phyloP scores from a whole-genome alignment of 2,797 vertebrate genomes.

The Tinamus major region DNA sequence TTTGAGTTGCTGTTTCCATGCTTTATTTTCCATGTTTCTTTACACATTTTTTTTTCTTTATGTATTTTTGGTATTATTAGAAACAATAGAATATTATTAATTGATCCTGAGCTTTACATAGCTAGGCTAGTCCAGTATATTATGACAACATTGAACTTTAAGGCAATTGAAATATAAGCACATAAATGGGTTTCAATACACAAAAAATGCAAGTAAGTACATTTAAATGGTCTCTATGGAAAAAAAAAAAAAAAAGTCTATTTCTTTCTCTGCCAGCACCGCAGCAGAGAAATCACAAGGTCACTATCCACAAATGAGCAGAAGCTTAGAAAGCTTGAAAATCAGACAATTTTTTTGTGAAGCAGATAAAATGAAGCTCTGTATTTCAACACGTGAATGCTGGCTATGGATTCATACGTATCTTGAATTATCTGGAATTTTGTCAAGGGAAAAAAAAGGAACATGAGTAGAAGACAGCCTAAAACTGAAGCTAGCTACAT shows the following conservation, averaged over 20 bases:
- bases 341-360: not conserved
- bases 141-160: rapidly evolving
- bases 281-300: not conserved
- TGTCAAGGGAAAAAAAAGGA: not conserved
- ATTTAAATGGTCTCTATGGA: not conserved
- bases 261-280: not conserved
- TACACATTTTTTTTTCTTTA: not conserved
- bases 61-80: not conserved
- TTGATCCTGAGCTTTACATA: not conserved
- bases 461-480: not conserved
- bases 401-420: not conserved
- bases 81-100: not conserved
- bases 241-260: not conserved
- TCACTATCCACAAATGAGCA: not conserved
- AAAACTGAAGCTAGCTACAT: not conserved
- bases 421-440: not conserved
- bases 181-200: not conserved
- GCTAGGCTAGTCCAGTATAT: not conserved
- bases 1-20: not conserved
- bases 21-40: not conserved
- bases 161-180: not conserved
- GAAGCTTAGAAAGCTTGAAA: not conserved
- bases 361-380: not conserved
- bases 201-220: not conserved
- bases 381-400: not conserved